Base-by-base conservation (phyloP, 2,888 invertebrate genomes). In the Strigamia maritima region DNA sequence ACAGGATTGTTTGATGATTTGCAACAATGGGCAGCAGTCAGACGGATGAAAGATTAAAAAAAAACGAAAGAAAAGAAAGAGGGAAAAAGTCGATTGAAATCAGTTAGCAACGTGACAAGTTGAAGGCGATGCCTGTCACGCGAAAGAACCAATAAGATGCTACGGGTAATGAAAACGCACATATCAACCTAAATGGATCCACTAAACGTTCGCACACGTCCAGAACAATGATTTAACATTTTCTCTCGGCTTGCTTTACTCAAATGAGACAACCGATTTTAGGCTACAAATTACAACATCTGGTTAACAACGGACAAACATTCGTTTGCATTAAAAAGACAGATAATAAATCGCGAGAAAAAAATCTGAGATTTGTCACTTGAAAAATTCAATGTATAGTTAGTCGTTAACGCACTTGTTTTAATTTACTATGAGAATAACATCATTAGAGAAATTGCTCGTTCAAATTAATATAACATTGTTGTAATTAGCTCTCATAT, bases 151-250 rank as follows among this genome's bases (percentile, higher is more conserved):
- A 70, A 70, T 70, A 70, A 70, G 70, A 70, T 28, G 70, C 70
- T 28, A 70, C 70, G 70, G 70, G 70, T 70, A 70, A 70, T 70
- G 70, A 70, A 70, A 70, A 70, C 70, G 70, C 70, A 70, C 70
- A 70, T 70, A 70, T 70, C 70, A 70, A 70, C 70, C 70, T 70
- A 70, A 70, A 70, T 70, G 70, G 70, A 70, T 70, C 70, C 70
- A 70, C 70, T 70, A 70, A 70, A 70, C 70, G 70, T 28, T 70
- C 70, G 28, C 70, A 70, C 70, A 70, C 70, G 70, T 70, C 70
- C 24, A 24, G 26, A 70, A 70, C 70, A 70, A 70, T 70, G 70
- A 70, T 70, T 70, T 70, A 70, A 70, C 70, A 70, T 28, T 70
- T 70, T 70, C 28, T 28, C 19, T 28, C 24, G 54, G 70, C 24